Conservation (phyloP, 2,113 vertebrate genomes). For the Cheirogaleus medius region DNA sequence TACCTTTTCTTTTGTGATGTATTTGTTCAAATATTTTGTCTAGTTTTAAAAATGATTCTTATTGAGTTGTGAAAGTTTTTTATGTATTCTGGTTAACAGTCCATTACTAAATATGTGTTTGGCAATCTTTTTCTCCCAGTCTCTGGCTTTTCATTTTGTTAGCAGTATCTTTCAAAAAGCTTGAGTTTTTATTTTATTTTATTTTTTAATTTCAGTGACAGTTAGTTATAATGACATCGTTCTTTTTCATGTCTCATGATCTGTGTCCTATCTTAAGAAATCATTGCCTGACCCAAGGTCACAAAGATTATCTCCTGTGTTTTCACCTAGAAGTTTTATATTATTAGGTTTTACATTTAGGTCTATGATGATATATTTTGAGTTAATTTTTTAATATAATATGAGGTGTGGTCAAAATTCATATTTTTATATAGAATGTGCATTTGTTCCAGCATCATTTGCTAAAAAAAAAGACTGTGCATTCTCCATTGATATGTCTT, state of each 20-base stretch:
- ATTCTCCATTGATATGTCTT: conserved; percentile 12
- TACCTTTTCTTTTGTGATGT: conserved; percentile 5
- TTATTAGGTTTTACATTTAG: background rate
- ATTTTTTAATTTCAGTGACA: background rate
- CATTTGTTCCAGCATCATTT: background rate
- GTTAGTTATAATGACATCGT: background rate
- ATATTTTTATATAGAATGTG: background rate
- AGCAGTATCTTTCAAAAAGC: background rate
- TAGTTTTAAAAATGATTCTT: conserved; percentile 38
- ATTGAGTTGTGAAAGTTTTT: conserved; percentile 20
- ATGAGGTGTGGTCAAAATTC: background rate
- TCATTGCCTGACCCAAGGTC: background rate
- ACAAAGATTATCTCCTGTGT: background rate
- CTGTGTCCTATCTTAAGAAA: background rate
- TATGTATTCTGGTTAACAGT: background rate
- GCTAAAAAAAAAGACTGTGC: background rate
- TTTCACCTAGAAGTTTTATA: background rate
- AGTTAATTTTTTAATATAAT: conserved; percentile 28
- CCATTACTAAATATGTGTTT: background rate
- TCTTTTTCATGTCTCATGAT: background rate
- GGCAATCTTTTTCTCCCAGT: background rate
- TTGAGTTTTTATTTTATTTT: background rate
- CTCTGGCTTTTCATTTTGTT: conserved; percentile 19
- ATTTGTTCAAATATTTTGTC: conserved; percentile 33
- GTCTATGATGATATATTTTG: background rate